These are phyloP conservation scores for Apamea epomidion DNA, from an alignment of 2,888 invertebrate species.

Conservation along the genomic window DNA sequence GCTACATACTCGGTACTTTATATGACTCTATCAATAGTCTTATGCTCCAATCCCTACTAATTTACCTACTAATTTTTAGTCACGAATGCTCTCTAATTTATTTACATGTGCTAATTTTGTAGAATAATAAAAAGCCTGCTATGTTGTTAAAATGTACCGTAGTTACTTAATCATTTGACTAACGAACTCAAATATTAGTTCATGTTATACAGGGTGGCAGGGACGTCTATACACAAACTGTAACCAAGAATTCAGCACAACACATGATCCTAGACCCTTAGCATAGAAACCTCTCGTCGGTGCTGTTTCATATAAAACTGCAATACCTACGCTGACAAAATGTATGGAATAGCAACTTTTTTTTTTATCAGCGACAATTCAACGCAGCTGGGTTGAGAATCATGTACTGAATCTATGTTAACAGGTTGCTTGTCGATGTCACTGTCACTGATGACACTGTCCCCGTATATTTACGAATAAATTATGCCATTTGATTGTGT, in stretches of 20 bases:
- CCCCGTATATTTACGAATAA: neutral
- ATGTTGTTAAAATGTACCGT: slow-evolving; percentile 10
- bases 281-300: neutral
- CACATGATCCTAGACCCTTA: neutral
- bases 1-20: neutral
- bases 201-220: neutral
- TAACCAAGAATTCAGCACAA: neutral
- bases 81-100: slow-evolving; percentile 45
- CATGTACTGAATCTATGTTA: neutral
- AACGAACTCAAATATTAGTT: neutral
- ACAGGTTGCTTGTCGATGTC: neutral
- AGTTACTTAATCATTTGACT: neutral
- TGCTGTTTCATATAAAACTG: too few relatives aligned
- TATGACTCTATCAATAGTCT: neutral
- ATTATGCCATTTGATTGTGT: neutral
- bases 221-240: neutral
- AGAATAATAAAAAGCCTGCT: slow-evolving; percentile 18
- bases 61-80: slow-evolving; percentile 5
- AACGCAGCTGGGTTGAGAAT: neutral
- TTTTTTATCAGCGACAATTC: neutral
- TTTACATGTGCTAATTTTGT: slow-evolving; percentile 19
- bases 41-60: neutral
- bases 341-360: neutral
- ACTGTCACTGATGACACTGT: neutral
- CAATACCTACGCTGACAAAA: neutral